Base-by-base conservation (phyloP, 2,888 invertebrate genomes). In the Periphyllus acericola region DNA sequence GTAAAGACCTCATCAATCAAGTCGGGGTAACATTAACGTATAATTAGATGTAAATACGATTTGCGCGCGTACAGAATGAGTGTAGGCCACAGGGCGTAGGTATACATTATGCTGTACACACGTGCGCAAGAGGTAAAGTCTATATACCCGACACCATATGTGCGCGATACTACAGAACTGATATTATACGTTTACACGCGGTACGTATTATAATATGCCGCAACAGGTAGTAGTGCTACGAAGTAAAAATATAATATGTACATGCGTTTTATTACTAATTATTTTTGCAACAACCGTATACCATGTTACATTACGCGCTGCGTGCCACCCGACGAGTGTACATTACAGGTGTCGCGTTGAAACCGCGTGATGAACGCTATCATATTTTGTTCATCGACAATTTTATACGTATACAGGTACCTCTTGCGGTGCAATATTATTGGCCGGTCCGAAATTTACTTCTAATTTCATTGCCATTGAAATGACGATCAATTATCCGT, bases 21-120 rank as follows among this genome's bases (percentile, higher is more conserved):
- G 46, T 76, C 29, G 46, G 46, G 9, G 46, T 5, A 5, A 76
- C 76, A 76, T 76, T 76, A 46, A 76, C 29, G 76, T 76, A 19
- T 76, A 76, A 76, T 76, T 76, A 76, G 40, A 76, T 76, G 76
- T 46, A 76, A 76, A 76, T 76, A 76, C 46, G 76, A 46, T 46
- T 29, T 8, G 29, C 40, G 75, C 8, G 36, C 40, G 36, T n/a
- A 6, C 46, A 34, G 46, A 75, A 75, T 29, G 76, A 29, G 76
- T 46, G 76, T 46, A 46, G 76, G 46, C 46, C 76, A 46, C 46
- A 29, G 29, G 9, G 46, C 46, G 76, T 76, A 76, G 40, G 40
- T 76, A 76, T 40, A 75, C 36, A 40, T 36, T 36, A 75, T 75
- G 9, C 75, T 40, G 25, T 46, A 19, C 29, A 25, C 60, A 25